Base-by-base conservation (phyloP, 2,797 vertebrate species). In the Babyrousa celebensis region DNA sequence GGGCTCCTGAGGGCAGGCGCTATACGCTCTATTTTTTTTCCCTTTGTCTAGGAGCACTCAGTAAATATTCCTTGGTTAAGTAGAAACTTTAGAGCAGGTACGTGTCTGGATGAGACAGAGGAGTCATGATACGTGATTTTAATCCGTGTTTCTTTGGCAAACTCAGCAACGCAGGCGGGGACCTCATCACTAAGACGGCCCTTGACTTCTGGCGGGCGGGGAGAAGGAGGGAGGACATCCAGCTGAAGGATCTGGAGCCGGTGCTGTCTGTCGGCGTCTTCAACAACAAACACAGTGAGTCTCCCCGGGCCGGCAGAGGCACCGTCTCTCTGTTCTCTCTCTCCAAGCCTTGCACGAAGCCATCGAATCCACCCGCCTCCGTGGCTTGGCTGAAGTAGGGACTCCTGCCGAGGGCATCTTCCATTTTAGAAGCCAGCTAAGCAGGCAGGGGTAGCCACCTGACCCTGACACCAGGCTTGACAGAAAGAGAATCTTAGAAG, bases 241-340 rank as follows among this genome's bases (percentile, higher is more conserved):
- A 99, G 95, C 98, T 99, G 89, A 99, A 98, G 92, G 99, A 99
- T 95, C 95, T 99, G 91, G 99, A 99, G 90, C 95, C 85, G 0
- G 68, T 95, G 1, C 97, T 99, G 2, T 99, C 99, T 0, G 89
- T 99, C 0, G 98, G 99, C 0, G 99, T 99, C 93, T 99, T 99
- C 98, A 99, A 99, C 98, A 99, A 99, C 96, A 99, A 99, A 89
- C 98, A 99, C 20, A 99, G 99, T 99, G 98, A 98, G 99, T 98
- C 77, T 1, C 0, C 36, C 12, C 0, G 10, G 29, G 21, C 60
- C 29, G 0, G 29, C n/a, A 21, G 60, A 6, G 3, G 14, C 14
- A 0, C 12, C 6, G 1, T 16, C 27, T 23, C 27, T 29, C 21
- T 23, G 48, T 32, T 48, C 27, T 23, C 27, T 29, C 21, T 23